These are phyloP conservation scores for Tamandua tetradactyla DNA, from an alignment of 2,797 vertebrate species.

Conservation along the genomic window DNA sequence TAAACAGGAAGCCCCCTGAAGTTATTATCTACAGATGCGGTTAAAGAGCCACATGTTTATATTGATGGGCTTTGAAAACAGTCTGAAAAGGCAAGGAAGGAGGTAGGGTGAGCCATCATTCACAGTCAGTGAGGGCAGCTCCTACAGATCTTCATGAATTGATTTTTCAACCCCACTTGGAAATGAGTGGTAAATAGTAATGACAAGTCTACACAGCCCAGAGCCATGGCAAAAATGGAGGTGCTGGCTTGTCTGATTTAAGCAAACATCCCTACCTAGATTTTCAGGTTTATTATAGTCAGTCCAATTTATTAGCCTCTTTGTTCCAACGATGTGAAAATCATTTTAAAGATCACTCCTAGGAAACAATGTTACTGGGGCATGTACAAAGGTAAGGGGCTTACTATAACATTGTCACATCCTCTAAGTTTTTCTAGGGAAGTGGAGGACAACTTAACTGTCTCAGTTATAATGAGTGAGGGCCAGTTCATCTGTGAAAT, in stretches of 20 bases:
- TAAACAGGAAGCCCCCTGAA: conserved; percentile 82
- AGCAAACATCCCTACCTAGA: neutral
- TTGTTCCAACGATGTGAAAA: neutral
- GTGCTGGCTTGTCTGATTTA: neutral
- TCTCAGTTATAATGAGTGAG: neutral
- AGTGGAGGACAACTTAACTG: neutral
- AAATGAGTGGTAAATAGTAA: neutral
- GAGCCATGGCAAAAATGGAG: neutral
- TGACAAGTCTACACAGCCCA: neutral
- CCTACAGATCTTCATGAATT: neutral
- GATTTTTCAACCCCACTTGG: neutral
- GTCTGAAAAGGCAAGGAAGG: conserved; percentile 59
- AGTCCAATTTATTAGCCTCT: neutral
- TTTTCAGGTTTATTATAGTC: neutral
- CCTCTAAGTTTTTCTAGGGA: neutral
- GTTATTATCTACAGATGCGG: conserved; percentile 81
- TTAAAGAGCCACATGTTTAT: conserved; percentile 78
- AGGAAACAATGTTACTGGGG: neutral
- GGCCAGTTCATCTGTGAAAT: neutral
- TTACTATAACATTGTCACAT: neutral
- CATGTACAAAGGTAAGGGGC: neutral
- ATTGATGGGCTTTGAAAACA: conserved; percentile 76
- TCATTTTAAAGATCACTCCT: neutral
- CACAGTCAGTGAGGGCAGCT: conserved; percentile 2
- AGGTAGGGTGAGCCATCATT: conserved; percentile 37